A percentile compares a stretch with the other conserved stretches of the same genome.
phyloP scores from a whole-genome alignment of 1,140 invertebrate genomes.

The Probaryconus sp. region DNA sequence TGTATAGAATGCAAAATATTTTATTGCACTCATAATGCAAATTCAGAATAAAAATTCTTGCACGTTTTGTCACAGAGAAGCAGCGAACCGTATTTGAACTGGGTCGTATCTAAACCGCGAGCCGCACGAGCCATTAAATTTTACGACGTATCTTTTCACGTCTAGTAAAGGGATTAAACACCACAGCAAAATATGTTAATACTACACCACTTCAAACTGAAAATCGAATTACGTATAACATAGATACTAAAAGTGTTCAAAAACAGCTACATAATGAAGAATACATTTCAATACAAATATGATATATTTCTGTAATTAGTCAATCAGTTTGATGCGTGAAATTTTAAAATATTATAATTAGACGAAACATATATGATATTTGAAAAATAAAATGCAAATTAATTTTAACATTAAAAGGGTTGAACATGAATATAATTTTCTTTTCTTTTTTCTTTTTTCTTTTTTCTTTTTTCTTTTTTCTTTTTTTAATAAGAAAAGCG shows the following conservation, averaged over 20 bases:
- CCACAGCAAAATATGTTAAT: conserved; percentile 60
- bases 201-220: conserved; percentile 36
- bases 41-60: conserved; percentile 58
- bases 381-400: no score
- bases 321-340: no score
- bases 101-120: conserved; percentile 60
- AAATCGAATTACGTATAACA: conserved; percentile 48
- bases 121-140: conserved; percentile 61
- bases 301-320: no score
- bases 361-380: no score
- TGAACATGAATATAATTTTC: no score
- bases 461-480: no score
- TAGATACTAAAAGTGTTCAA: conserved; percentile 20
- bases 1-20: conserved; percentile 53
- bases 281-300: no score
- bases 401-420: no score
- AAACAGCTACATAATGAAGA: conserved; percentile 13
- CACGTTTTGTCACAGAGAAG: conserved; percentile 53
- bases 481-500: no score
- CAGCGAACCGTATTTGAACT: conserved; percentile 56
- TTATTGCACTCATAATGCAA: conserved; percentile 48
- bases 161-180: conserved; percentile 61
- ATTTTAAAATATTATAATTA: no score
- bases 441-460: no score
- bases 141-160: conserved; percentile 63